Conservation (phyloP, 2,113 vertebrate species). For the Callospermophilus lateralis region DNA sequence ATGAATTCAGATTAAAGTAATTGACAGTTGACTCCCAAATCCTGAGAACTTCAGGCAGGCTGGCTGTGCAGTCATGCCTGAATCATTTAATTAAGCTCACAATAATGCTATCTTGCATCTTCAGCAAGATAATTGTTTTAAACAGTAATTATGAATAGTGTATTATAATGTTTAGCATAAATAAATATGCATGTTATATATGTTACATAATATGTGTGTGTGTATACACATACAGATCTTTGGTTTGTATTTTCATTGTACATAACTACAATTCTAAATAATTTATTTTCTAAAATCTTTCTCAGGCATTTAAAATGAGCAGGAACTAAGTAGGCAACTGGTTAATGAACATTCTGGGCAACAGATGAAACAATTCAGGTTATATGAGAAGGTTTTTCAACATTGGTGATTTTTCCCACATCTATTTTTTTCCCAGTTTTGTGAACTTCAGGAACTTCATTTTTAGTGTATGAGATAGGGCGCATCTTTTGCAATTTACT, state of each 20-base stretch:
- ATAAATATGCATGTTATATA: background rate
- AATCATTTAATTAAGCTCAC: conserved; percentile 29
- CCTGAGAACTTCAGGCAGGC: background rate
- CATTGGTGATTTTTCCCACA: background rate
- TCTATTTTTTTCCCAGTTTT: background rate
- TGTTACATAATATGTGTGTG: background rate
- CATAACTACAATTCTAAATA: background rate
- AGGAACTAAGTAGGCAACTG: background rate
- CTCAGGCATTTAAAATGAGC: background rate
- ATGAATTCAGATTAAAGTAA: conserved; percentile 41
- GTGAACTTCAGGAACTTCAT: background rate
- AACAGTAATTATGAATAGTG: background rate
- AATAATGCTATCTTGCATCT: background rate
- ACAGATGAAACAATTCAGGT: background rate
- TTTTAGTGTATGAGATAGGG: background rate
- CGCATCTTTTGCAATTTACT: background rate
- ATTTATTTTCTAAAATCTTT: background rate
- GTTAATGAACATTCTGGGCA: background rate
- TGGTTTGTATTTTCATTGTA: background rate
- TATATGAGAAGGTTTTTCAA: background rate
- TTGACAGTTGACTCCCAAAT: background rate
- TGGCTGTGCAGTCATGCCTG: background rate
- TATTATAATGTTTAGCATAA: background rate
- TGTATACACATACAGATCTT: background rate
- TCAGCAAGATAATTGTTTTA: background rate